phyloP scores from a whole-genome alignment of 1,140 invertebrate genomes.

The Popillia japonica region DNA sequence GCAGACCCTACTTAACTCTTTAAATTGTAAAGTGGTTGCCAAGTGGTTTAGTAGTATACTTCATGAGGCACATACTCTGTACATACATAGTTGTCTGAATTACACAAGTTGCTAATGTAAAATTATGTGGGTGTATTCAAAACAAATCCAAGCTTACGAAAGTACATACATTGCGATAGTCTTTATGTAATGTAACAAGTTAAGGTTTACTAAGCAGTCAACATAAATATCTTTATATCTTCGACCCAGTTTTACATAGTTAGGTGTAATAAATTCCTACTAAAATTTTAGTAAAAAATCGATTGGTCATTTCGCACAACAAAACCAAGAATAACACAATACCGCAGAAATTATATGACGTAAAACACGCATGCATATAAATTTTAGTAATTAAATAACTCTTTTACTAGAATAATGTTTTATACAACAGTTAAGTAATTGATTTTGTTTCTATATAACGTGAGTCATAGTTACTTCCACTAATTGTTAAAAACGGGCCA shows the following conservation, averaged over 20 bases:
- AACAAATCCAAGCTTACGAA: no score
- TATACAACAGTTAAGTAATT: not conserved
- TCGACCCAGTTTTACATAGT: not conserved
- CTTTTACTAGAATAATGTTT: not conserved
- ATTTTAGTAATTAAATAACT: not conserved
- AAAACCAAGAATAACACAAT: not conserved
- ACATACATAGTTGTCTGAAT: no score
- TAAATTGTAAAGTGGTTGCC: no score
- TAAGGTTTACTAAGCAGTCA: no score
- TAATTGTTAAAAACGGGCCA: not conserved
- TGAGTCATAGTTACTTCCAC: not conserved
- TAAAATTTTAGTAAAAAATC: not conserved
- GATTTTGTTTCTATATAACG: not conserved
- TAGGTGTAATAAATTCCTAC: not conserved
- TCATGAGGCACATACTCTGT: no score
- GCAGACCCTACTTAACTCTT: no score
- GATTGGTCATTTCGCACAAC: not conserved
- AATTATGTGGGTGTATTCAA: no score
- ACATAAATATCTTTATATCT: no score
- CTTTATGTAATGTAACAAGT: no score
- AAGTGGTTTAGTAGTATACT: no score
- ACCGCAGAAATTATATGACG: not conserved
- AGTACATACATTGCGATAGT: no score
- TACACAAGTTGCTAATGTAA: no score
- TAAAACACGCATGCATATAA: not conserved